Evolutionary conservation across 2,113 vertebrate species (phyloP), one percentile per base, ranked within the genome.

Genomic region (Trichomycterus rosablanca): DNA sequence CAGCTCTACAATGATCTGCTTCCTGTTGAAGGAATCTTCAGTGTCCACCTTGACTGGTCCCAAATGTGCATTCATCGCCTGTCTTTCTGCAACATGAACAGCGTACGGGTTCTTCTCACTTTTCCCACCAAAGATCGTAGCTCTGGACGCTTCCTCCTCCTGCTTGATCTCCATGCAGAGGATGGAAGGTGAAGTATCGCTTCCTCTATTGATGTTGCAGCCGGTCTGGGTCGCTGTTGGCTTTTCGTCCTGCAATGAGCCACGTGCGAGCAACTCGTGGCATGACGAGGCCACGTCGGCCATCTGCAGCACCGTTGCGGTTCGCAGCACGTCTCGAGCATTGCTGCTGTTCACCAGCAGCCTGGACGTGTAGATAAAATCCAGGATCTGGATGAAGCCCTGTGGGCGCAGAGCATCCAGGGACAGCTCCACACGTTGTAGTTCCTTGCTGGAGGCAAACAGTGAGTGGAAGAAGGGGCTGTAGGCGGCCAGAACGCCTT

Each of bases 391-490:
- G 79, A 90, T 89, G 35, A 93, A 85, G 58, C 91, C 91, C 3
- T 87, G 83, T 0, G 89, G 87, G 0, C 88, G 89, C 71, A 93
- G 79, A 0, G 88, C 87, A 72, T 91, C 90, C 73, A 93, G 66
- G 0, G 90, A 91, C n/a, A 93, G 88, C 76, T 93, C 91, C 20
- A 92, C 90, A 0, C 89, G 83, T 69, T 91, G 89, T 55, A 93
- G 86, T 75, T 92, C 90, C 80, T 93, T 93, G 81, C 92, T 92
- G 55, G 89, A 89, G 28, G 88, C 90, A 78, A 93, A 93, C 77
- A 93, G 90, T 1, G 90, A 90, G 75, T 91, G 89, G 76, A 93
- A 93, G 83, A 93, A 93, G 74, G 88, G 91, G 76, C 91, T 93
- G 80, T 87, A 92, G 65, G 90, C 91, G 0, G 90, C 91, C 51